Evolutionary conservation across 2,797 vertebrate species (phyloP).

Genomic region (Borostomias antarcticus): DNA sequence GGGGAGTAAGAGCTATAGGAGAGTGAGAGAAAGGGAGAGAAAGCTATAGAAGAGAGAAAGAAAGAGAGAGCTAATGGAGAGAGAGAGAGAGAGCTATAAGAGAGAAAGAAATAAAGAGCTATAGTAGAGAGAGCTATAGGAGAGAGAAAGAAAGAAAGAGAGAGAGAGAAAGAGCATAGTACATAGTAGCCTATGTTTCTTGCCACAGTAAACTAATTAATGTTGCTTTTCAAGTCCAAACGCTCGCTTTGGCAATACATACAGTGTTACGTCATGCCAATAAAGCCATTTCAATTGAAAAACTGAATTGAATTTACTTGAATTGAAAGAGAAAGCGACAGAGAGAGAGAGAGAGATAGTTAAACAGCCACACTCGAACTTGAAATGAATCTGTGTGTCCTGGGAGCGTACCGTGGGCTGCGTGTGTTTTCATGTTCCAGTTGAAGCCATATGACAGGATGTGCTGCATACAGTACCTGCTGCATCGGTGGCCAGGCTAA

Average conservation of each 20-base stretch:
- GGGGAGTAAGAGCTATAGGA: background rate
- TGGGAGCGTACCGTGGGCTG: too few relatives aligned
- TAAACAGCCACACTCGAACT: too few relatives aligned
- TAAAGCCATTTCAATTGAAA: too few relatives aligned
- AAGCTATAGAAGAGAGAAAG: background rate
- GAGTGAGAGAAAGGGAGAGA: background rate
- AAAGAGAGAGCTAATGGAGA: too few relatives aligned
- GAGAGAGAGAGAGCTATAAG: background rate
- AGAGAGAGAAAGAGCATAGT: conserved; percentile 19
- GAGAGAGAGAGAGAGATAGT: too few relatives aligned
- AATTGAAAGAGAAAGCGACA: too few relatives aligned
- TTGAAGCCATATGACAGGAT: conserved; percentile 65
- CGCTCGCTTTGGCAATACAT: too few relatives aligned
- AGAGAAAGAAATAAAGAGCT: background rate
- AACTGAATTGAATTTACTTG: too few relatives aligned
- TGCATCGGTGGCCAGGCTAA: conserved; percentile 53
- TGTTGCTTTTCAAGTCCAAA: too few relatives aligned
- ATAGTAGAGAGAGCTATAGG: background rate
- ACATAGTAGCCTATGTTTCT: background rate
- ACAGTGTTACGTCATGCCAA: too few relatives aligned
- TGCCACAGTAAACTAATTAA: too few relatives aligned
- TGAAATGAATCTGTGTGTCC: too few relatives aligned
- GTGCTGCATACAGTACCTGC: conserved; percentile 56
- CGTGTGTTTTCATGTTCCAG: conserved; percentile 51
- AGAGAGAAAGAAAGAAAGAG: background rate